Base-by-base conservation (phyloP, 2,888 invertebrate genomes). In the Eupithecia subumbrata region DNA sequence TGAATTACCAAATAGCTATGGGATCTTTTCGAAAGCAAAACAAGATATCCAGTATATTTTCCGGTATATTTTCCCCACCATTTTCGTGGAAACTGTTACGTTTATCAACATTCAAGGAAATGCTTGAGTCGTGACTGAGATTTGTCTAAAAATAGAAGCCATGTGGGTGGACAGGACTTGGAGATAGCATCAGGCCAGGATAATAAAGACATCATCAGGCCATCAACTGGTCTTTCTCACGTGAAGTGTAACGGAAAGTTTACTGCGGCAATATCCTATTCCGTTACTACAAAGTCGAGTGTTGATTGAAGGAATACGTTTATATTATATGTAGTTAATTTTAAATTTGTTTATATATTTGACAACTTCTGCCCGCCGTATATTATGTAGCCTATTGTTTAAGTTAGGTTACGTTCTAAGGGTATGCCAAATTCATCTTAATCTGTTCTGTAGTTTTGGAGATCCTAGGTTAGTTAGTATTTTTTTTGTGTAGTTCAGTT, bases 31-130 rank as follows among this genome's bases (percentile, higher is more conserved):
- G 18, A 64, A 64, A 64, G 9, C 64, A 64, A 34, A 34, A 34
- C 63, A 30, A 25, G 16, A 5, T 14, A 63, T 30, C 2, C 5
- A 30, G n/a, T n/a, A n/a, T n/a, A n/a, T n/a, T n/a, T n/a, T 37
- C 0, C 37, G 7, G 7, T 37, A 37, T 66, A 34, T 43, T 67
- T 43, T n/a, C 25, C 37, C 12, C n/a, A 5, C 14, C n/a, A 25
- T n/a, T 67, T 67, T 43, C 67, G 67, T 43, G 22, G 68, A 68
- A 68, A 68, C 68, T 68, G 30, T 34, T 52, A 69, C 30, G 8
- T 69, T 48, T 52, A 45, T 45, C 25, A 64, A 34, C 34, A 43
- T 68, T 68, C 68, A 68, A 68, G 43, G 68, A 68, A 68, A 43
- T 68, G 18, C 68, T 68, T 5, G 22, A 5, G 12, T 68, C 68